Conservation (phyloP, 2,113 vertebrate species). For the Aldabrachelys gigantea region DNA sequence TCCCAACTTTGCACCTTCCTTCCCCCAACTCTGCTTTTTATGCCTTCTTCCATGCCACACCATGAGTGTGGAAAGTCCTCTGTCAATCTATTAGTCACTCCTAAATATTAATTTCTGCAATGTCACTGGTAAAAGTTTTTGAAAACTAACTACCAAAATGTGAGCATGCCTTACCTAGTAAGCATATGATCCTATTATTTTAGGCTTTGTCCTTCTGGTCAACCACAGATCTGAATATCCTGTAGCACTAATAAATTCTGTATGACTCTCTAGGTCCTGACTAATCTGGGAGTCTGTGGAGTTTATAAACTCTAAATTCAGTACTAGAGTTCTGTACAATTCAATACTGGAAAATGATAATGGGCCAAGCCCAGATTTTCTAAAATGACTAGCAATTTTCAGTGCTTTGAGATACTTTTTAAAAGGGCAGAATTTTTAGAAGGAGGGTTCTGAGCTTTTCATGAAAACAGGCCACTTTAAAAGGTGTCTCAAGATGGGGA, state of each 20-base stretch:
- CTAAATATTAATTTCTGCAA: neutral
- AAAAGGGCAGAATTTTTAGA: neutral
- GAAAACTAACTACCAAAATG: neutral
- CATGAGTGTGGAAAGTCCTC: neutral
- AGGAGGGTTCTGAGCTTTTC: neutral
- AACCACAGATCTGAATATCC: neutral
- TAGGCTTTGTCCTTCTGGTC: neutral
- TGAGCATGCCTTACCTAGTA: neutral
- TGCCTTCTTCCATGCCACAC: neutral
- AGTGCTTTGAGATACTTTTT: neutral
- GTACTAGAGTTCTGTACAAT: neutral
- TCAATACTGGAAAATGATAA: neutral
- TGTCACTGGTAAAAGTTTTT: neutral
- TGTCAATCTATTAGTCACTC: neutral
- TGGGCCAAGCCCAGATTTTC: neutral
- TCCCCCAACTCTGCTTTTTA: neutral
- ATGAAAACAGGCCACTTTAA: neutral
- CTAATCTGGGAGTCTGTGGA: neutral
- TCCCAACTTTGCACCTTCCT: rapidly evolving
- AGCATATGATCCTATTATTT: neutral
- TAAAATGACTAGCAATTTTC: neutral
- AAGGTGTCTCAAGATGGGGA: neutral
- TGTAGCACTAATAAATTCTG: neutral
- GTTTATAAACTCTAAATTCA: neutral
- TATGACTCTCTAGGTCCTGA: neutral